phyloP scores from a whole-genome alignment of 1,140 invertebrate species.

The Maconellicoccus hirsutus region DNA sequence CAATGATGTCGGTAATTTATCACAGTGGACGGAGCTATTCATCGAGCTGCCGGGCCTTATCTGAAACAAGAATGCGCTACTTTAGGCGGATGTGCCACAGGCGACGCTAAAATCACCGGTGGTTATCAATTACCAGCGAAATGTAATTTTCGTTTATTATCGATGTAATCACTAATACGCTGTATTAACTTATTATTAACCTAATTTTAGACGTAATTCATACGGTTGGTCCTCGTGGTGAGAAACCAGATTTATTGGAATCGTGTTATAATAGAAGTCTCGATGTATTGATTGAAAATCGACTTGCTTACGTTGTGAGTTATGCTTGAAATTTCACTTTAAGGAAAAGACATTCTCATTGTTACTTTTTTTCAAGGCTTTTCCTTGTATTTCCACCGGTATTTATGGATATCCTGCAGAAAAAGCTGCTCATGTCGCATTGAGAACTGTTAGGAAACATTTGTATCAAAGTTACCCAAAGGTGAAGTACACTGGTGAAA shows the following conservation, averaged over 20 bases:
- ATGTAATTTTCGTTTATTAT: constrained; percentile 38
- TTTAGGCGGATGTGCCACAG: constrained; percentile 58
- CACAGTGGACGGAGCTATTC: constrained; percentile 73
- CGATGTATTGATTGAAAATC: constrained; percentile 43
- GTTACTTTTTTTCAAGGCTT: constrained; percentile 38
- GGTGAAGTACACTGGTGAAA: constrained; percentile 36
- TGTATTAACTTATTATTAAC: neutral
- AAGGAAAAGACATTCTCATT: neutral
- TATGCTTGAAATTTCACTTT: too few relatives aligned
- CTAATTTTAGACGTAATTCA: constrained; percentile 62
- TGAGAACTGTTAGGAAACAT: constrained; percentile 51
- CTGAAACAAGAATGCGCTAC: constrained; percentile 58
- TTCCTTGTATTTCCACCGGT: constrained; percentile 78
- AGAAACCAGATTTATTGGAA: constrained; percentile 48
- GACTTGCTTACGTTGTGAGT: constrained; percentile 49
- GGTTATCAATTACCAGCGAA: constrained; percentile 67
- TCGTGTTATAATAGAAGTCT: constrained; percentile 60
- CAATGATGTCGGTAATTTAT: constrained; percentile 17
- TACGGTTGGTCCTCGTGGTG: constrained; percentile 66
- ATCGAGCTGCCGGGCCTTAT: constrained; percentile 54
- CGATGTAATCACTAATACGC: too few relatives aligned
- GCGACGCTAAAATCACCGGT: constrained; percentile 68
- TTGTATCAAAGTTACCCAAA: constrained; percentile 44
- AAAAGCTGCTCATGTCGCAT: constrained; percentile 58
- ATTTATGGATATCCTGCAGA: constrained; percentile 73